Base-by-base conservation (phyloP, 2,797 vertebrate species). In the Sebastes itinus region DNA sequence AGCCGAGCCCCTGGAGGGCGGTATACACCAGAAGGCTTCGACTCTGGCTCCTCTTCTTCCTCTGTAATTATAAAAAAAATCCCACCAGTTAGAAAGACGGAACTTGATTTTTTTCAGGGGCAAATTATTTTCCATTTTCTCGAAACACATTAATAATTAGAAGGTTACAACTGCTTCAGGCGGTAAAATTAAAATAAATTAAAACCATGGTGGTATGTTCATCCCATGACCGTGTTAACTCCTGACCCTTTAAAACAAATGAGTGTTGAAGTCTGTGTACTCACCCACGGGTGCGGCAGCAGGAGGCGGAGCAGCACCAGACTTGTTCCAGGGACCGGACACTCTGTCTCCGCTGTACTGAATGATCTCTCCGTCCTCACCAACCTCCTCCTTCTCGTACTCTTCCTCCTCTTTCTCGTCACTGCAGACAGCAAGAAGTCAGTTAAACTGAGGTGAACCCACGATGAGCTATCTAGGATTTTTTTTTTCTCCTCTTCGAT, bases 371-470 rank as follows among this genome's bases (percentile, higher is more conserved):
- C 97, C 99, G 7, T 95, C 97, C 76, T 97, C 97, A 7, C 97
- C 96, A 0, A 97, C 95, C 88, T 99, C 99, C 92, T 99, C 98
- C 80, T 97, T 98, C 83, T 99, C 98, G 75, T 95, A 96, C 27
- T 99, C 98, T 75, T 99, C 98, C 75, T 99, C 98, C 75, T 99
- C 98, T 78, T 96, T 98, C 94, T 99, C 98, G 77, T 99, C 99
- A 23, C 90, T 94, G 74, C 28, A 70, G 78, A 80, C 20, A 81
- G 60, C 2, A 32, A 71, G 33, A 78, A 2, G 16, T 7, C 18
- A 49, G 30, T 22, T 16, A 49, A 46, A 38, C 14, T 60, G 6
- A 62, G 13, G 22, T 49, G 28, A 70, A 28, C 22, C 27, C 55
- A 69, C 1, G 9, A 7, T 16, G 30, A 74, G 13, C 38, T 42